phyloP scores from a whole-genome alignment of 2,797 vertebrate genomes.

The Pangasius krempfi region DNA sequence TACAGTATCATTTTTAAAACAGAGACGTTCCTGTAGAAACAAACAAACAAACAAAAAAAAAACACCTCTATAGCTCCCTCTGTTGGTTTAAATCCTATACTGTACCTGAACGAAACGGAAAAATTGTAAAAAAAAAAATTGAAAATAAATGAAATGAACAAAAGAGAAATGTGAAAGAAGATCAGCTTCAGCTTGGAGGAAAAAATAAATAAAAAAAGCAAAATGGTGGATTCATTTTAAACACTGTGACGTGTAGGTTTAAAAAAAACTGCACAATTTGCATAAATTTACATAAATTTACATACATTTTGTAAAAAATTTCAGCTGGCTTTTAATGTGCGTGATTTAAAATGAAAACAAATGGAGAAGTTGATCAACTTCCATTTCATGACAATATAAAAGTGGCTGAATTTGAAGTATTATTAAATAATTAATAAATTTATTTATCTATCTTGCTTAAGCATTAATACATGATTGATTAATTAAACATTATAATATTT shows the following conservation, averaged over 20 bases:
- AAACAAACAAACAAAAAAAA: no score
- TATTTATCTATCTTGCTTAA: not conserved
- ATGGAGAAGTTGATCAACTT: not conserved
- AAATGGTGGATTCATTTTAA: not conserved
- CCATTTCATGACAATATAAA: not conserved
- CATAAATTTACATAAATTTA: not conserved
- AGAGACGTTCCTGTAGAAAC: no score
- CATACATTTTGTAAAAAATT: not conserved
- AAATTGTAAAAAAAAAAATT: not conserved
- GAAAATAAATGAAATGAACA: not conserved
- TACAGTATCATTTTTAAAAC: no score
- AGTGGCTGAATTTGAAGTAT: not conserved
- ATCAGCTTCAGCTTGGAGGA: not conserved
- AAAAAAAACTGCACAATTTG: not conserved
- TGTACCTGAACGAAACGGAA: not conserved
- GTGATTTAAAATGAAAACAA: not conserved
- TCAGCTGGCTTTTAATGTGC: not conserved
- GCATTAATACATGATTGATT: not conserved
- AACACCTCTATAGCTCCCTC: not conserved
- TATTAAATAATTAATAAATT: not conserved
- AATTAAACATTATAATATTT: not conserved
- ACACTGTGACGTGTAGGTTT: not conserved
- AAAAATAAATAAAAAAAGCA: not conserved
- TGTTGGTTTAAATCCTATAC: not conserved
- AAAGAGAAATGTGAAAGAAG: not conserved